These are phyloP conservation scores for Paracentrotus lividus DNA, from an alignment of 53 echinoderm and acorn worm species.

Conservation along the genomic window DNA sequence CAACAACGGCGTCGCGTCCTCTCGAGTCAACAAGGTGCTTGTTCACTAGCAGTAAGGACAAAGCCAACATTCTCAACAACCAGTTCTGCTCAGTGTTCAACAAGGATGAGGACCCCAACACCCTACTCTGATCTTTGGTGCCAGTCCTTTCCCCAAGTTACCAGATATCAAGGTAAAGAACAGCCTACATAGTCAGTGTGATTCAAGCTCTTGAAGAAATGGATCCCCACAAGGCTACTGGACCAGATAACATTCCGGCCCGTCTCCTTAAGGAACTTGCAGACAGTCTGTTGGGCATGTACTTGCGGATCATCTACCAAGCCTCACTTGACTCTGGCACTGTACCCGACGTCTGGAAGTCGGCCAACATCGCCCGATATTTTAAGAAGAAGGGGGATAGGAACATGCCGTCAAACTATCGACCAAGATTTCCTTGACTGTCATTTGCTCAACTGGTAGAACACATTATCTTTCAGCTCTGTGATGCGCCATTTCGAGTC, in stretches of 20 bases:
- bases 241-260: slow-evolving; percentile 52
- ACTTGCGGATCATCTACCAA: no score
- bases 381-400: slow-evolving; percentile 72
- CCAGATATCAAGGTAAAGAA: no score
- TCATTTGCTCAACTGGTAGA: slow-evolving; percentile 72
- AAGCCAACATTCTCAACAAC: no score
- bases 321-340: slow-evolving; percentile 72
- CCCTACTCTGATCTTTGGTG: no score
- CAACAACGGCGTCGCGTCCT: no score
- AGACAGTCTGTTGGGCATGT: slow-evolving; percentile 31
- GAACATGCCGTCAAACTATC: slow-evolving; percentile 63
- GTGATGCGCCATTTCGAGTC: slow-evolving; percentile 66
- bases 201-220: slow-evolving; percentile 72
- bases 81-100: no score
- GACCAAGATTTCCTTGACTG: slow-evolving; percentile 72
- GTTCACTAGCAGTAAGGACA: no score
- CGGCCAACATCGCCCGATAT: slow-evolving; percentile 53
- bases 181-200: no score
- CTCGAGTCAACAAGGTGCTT: no score
- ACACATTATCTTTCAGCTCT: slow-evolving; percentile 72
- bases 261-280: slow-evolving; percentile 67
- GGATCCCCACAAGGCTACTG: slow-evolving; percentile 55
- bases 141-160: no score
- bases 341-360: slow-evolving; percentile 68
- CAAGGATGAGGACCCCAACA: no score